Base-by-base conservation (phyloP, 2,113 vertebrate species). In the Seriola rivoliana region DNA sequence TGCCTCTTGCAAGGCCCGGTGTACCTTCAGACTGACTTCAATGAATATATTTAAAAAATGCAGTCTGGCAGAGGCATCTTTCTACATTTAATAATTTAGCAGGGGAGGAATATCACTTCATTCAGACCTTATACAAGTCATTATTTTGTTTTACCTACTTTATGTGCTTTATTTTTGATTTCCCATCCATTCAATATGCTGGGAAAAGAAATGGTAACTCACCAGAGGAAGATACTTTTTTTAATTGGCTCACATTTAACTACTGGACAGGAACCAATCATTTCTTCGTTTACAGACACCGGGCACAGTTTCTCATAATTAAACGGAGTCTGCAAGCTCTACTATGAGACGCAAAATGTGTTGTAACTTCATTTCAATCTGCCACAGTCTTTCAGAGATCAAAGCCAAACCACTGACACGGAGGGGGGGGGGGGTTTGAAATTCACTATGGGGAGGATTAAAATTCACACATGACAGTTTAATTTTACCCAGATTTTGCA, bases 261-360 rank as follows among this genome's bases (percentile, higher is more conserved):
- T 38, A 25, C 69, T 65, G 25, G 48, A 38, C 25, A 58, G 14
- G 19, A 34, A 23, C 23, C 25, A 58, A 21, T 66, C 5, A 59
- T 73, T 64, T 4, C 8, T 70, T 71, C 55, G 32, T 46, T 78
- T 60, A 14, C 7, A 62, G 46, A 21, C 42, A 54, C 46, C 40
- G n/a, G 42, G 42, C 54, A 60, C 13, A 59, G 16, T 48, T 48
- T 3, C 8, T 48, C 16, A 29, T 48, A 32, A 40, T 48, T 50
- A n/a, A 40, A 8, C 2, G 1, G 6, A 40, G 12, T 25, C 52
- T 23, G 21, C 34, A 5, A 71, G 13, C 34, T 16, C 23, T 70
- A n/a, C 21, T 48, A 32, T 32, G 13, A 67, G 44, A 34, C 17
- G 42, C 23, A 19, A 25, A 48, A 17, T 29, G 42, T 48, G 65